Percentiles rank a stretch among this genome's conserved stretches.
phyloP scores from a whole-genome alignment of 2,797 vertebrate genomes.

The Pipistrellus kuhlii region DNA sequence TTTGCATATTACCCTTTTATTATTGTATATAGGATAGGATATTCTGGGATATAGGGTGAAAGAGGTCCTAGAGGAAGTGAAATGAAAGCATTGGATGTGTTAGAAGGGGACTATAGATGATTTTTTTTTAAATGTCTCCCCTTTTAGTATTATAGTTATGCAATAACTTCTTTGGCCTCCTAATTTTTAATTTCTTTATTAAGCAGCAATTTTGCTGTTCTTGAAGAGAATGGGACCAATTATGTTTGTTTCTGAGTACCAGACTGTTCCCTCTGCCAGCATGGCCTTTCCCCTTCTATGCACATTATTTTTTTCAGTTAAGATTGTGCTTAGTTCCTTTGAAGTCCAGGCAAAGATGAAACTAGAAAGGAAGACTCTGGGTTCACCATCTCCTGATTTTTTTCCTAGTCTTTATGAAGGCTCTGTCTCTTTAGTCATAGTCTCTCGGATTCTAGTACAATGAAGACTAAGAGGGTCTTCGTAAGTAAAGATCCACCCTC shows the following conservation, averaged over 20 bases:
- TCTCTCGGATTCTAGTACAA: not conserved
- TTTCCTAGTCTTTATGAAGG: not conserved
- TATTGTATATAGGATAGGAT: no score
- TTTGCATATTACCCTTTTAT: no score
- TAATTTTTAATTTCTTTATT: slow-evolving; percentile 57
- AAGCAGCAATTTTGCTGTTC: slow-evolving; percentile 16
- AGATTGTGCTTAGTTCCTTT: not conserved
- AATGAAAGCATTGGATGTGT: not conserved
- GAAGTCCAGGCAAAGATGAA: not conserved
- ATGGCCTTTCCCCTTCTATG: slow-evolving; percentile 34
- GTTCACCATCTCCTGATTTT: not conserved
- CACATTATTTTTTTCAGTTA: slow-evolving; percentile 50
- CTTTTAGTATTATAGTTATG: slow-evolving; percentile 33
- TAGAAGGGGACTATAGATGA: not conserved
- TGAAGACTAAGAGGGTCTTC: not conserved
- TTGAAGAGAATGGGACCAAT: not conserved
- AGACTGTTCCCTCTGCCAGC: not conserved
- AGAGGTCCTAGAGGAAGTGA: not conserved
- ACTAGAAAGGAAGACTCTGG: not conserved
- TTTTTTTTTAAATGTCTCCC: not conserved
- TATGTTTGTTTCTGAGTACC: slow-evolving; percentile 25
- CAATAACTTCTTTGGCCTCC: slow-evolving; percentile 16
- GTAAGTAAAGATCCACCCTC: not conserved
- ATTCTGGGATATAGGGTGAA: not conserved
- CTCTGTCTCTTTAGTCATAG: not conserved